These are phyloP conservation scores for Strigamia crassipes DNA, from an alignment of 2,888 invertebrate species.

Conservation along the genomic window DNA sequence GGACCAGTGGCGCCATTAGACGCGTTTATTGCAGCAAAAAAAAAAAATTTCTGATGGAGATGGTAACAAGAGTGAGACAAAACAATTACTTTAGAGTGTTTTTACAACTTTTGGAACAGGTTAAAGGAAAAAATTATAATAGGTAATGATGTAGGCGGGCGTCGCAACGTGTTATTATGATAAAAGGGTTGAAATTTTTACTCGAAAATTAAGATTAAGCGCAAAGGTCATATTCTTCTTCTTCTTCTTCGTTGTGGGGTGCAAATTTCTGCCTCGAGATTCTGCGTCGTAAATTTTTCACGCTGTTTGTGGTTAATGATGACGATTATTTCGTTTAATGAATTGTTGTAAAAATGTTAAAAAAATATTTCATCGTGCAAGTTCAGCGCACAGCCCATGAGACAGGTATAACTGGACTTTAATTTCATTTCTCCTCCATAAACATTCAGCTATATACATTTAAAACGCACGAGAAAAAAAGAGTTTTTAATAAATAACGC, in stretches of 20 bases:
- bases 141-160: background rate
- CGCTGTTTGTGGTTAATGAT: background rate
- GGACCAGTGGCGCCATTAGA: background rate
- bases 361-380: background rate
- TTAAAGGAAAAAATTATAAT: background rate
- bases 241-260: background rate
- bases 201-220: background rate
- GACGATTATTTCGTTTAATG: background rate
- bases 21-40: background rate
- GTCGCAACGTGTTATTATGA: background rate
- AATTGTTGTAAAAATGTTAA: background rate
- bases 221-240: background rate
- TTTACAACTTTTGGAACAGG: constrained; percentile 1
- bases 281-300: background rate
- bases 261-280: background rate
- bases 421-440: background rate
- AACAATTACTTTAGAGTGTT: constrained; percentile 8
- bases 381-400: background rate
- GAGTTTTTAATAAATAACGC: too few species aligned
- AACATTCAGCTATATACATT: background rate
- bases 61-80: background rate
- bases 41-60: background rate
- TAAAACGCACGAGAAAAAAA: background rate
- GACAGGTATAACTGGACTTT: background rate
- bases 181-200: background rate